phyloP scores from a whole-genome alignment of 2,888 invertebrate species.

The Pocota personata region DNA sequence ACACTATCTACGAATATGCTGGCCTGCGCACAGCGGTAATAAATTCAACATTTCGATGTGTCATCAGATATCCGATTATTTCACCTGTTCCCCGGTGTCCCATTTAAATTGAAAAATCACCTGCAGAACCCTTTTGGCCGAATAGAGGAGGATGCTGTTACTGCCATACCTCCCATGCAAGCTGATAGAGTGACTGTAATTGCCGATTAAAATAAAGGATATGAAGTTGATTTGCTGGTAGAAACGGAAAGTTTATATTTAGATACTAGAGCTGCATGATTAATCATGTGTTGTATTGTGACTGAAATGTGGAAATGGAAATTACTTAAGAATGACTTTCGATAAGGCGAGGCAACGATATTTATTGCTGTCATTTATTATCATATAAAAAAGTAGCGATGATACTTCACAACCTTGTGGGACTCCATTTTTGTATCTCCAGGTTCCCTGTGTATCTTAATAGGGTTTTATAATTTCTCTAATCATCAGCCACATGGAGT shows the following conservation, averaged over 20 bases:
- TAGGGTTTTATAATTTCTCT: no score
- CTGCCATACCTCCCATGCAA: neutral
- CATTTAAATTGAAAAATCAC: slow-evolving; percentile 50
- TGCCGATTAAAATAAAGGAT: slow-evolving; percentile 39
- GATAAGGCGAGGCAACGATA: neutral
- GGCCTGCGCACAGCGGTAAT: slow-evolving; percentile 32
- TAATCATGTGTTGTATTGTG: neutral
- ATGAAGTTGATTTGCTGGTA: slow-evolving; percentile 21
- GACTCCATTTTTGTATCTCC: neutral
- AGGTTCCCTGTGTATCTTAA: neutral
- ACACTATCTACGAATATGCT: slow-evolving; percentile 25
- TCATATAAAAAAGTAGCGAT: neutral
- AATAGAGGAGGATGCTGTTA: slow-evolving; percentile 29
- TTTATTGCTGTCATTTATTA: neutral
- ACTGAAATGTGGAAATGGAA: neutral
- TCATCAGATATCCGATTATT: slow-evolving; percentile 66
- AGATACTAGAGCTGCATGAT: neutral
- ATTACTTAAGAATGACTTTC: neutral
- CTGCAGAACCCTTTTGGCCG: slow-evolving; percentile 23
- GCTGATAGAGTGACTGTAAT: slow-evolving; percentile 45
- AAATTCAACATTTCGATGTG: slow-evolving; percentile 67
- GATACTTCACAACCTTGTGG: neutral
- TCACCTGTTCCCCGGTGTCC: slow-evolving; percentile 57
- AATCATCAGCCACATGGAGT: neutral
- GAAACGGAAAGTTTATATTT: neutral